phyloP scores from a whole-genome alignment of 2,797 vertebrate genomes.

The Notolepis coatsorum region DNA sequence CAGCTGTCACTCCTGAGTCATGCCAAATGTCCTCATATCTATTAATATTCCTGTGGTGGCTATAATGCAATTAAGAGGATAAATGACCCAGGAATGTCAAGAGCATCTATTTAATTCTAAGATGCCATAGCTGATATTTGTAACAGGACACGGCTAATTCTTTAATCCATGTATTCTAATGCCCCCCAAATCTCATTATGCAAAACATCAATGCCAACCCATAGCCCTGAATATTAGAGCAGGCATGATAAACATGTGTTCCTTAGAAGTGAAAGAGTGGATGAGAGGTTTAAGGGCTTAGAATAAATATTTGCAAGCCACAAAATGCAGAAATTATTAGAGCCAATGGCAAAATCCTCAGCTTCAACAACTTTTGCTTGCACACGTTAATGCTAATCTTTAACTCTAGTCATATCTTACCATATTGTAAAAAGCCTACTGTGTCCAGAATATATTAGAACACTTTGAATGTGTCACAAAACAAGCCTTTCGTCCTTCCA shows the following conservation, averaged over 20 bases:
- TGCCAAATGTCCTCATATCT: too few species aligned
- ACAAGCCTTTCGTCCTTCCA: constrained; percentile 3
- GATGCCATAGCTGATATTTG: constrained; percentile 1
- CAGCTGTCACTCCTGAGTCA: too few species aligned
- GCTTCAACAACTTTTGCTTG: background rate
- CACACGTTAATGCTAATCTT: constrained; percentile 8
- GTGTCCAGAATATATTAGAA: too few species aligned
- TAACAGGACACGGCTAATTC: background rate
- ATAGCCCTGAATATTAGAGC: constrained; percentile 11
- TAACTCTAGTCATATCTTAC: constrained; percentile 5
- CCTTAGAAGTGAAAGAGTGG: background rate
- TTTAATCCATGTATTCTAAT: constrained; percentile 6
- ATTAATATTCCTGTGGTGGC: background rate
- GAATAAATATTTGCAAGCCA: constrained; percentile 10
- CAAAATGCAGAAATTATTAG: constrained; percentile 2
- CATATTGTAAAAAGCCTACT: constrained; percentile 1
- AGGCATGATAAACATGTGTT: background rate
- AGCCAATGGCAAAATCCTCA: background rate
- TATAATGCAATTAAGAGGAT: background rate
- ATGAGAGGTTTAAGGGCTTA: background rate
- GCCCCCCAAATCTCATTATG: background rate
- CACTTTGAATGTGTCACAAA: too few species aligned
- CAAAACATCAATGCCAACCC: background rate
- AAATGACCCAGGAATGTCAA: constrained; percentile 11
- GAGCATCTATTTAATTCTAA: background rate